Base-by-base conservation (phyloP, 1,140 invertebrate genomes). In the Rhagoletis pomonella region DNA sequence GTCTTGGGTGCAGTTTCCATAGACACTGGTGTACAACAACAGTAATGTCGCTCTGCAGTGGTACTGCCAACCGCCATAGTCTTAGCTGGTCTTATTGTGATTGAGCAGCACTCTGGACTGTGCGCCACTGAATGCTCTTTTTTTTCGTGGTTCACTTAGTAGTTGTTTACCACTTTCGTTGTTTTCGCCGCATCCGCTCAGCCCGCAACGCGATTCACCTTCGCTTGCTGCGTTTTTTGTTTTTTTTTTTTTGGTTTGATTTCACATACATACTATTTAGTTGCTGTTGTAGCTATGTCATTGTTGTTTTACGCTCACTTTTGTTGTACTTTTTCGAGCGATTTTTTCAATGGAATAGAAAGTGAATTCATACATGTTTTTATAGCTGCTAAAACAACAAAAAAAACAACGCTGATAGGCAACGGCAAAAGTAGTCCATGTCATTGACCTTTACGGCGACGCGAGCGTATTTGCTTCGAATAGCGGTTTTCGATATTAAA, bases 311-410 rank as follows among this genome's bases (percentile, higher is more conserved):
- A 58, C 42, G 29, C 19, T 87, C 39, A 17, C 10, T 55, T 67
- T 58, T 58, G 50, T 87, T 77, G 89, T 73, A 14, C 55, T 58
- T 59, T 87, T 87, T 84, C 88, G 3, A 90, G 90, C 90, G 89
- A 91, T 91, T 91, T 91, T 67, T 91, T 91, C 91, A 91, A 91
- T 91, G 91, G 91, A 91, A 91, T 91, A 91, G 91, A 91, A 91
- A 91, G 91, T 91, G 91, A 91, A 91, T 91, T 91, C 86, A 86
- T 86, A 86, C 84, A 86, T 86, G 84, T 62, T 85, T 85, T 85
- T 62, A 42, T 62, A 39, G 84, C 42, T 19, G 29, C 29, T 85
- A 42, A 60, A 85, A 62, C 85, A 86, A 85, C 19, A 29, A 85
- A 17, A 85, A 85, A 6, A 60, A 85, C 64, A 86, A 86, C 29